Conservation (phyloP, 2,113 vertebrate genomes). For the Chaetura pelagica region DNA sequence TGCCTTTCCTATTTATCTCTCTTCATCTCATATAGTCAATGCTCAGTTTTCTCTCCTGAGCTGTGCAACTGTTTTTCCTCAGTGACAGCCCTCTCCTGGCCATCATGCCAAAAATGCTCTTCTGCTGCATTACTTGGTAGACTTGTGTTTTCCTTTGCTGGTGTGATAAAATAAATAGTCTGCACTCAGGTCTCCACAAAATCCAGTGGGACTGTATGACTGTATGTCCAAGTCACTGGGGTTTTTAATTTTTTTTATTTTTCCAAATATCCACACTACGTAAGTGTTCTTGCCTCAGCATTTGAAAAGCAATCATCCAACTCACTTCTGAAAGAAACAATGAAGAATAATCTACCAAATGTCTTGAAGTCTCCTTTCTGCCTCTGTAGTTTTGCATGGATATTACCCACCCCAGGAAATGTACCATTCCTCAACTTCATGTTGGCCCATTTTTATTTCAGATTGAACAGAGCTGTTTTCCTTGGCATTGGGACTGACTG, state of each 20-base stretch:
- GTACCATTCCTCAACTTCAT: constrained; percentile 13
- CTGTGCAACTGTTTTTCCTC: not conserved
- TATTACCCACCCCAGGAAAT: not conserved
- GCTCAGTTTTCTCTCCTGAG: not conserved
- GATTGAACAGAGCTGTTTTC: constrained; percentile 32
- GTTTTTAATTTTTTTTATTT: not conserved
- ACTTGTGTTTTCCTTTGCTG: not conserved
- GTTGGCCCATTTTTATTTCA: constrained; percentile 31
- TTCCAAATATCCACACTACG: not conserved
- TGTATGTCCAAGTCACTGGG: not conserved
- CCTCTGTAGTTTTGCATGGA: constrained; percentile 14
- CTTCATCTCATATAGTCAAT: not conserved
- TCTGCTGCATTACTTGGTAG: not conserved
- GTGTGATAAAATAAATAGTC: constrained; percentile 11
- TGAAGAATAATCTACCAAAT: constrained; percentile 40
- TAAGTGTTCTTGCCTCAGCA: not conserved
- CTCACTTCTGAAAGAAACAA: constrained; percentile 22
- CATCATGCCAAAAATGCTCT: not conserved
- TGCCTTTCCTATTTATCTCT: not conserved
- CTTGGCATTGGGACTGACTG: constrained; percentile 33
- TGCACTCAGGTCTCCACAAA: not conserved
- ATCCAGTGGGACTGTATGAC: not conserved
- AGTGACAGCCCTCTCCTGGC: not conserved
- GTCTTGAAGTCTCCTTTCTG: constrained; percentile 13
- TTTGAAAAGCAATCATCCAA: constrained; percentile 31